Evolutionary conservation across 2,888 invertebrate genomes (phyloP), one percentile per base, ranked within the genome.

Genomic region (Pristionchus maxplancki): DNA sequence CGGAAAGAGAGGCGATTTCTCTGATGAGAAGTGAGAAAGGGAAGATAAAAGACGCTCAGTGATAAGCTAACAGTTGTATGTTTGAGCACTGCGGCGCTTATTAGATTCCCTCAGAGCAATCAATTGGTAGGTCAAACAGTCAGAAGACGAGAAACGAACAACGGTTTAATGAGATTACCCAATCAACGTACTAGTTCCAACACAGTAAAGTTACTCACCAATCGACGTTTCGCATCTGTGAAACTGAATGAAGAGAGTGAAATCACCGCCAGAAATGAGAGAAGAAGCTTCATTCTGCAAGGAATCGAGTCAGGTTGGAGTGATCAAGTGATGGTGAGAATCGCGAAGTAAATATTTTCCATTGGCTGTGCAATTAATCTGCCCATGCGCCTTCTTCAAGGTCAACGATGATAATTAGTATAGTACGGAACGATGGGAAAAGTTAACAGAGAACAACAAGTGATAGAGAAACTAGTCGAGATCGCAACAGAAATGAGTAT

Each of bases 41-140:
- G 31, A 71, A 37, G 71, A 71, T 71, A 20, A 67, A 71, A 34
- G 31, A 20, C 64, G 31, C 31, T 9, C 8, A 20, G 71, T 67
- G 64, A 67, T 67, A 67, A 67, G 64, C 64, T 67, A 67, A 67
- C 64, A 67, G 64, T 67, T 34, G 34, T 20, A 37, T 71, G 71
- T 71, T 71, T 71, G 71, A 71, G 37, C 1, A 71, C 8, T 6
- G 20, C 20, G 64, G 15, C 28, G 24, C 9, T 71, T 71, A 71
- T 71, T 20, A 71, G 71, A 71, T 71, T 37, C 37, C 34, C 8
- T n/a, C 17, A n/a, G 20, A 37, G 20, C 37, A 34, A 20, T 37
- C 71, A 71, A 71, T 37, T 71, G 71, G 71, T 71, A 71, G 71
- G 71, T 71, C 71, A 71, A 71, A 71, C 71, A 71, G 15, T 20